These are phyloP conservation scores for Arvicanthis niloticus DNA, from an alignment of 2,113 vertebrate genomes.

Conservation along the genomic window DNA sequence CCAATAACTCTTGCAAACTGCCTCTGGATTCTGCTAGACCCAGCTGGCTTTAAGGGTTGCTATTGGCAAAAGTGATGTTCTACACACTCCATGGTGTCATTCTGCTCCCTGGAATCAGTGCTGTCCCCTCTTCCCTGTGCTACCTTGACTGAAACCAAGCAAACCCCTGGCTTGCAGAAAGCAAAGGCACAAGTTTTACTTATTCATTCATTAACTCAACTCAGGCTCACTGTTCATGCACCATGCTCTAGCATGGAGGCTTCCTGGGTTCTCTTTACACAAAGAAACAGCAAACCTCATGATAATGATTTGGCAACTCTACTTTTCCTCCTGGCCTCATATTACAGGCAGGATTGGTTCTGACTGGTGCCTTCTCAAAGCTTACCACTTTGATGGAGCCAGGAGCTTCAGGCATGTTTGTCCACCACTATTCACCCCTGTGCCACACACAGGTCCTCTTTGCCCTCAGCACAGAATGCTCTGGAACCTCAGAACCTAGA, in stretches of 20 bases:
- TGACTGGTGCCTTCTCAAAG: background rate
- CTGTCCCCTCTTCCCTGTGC: background rate
- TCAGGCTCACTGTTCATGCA: background rate
- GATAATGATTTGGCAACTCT: background rate
- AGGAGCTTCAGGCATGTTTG: background rate
- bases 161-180: background rate
- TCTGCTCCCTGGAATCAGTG: too few species aligned
- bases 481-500: background rate
- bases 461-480: background rate
- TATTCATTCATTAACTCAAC: background rate
- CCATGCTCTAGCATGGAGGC: background rate
- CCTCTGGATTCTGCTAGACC: background rate
- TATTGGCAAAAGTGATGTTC: background rate
- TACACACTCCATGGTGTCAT: rapidly evolving
- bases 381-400: background rate
- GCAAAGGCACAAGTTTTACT: background rate
- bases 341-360: background rate
- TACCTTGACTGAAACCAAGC: background rate
- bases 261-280: background rate
- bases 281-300: background rate
- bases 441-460: background rate
- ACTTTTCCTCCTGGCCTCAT: background rate
- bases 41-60: background rate
- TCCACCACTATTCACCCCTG: rapidly evolving
- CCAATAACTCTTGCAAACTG: background rate